Conservation (phyloP, 2,113 vertebrate species). For the Thermophis baileyi region DNA sequence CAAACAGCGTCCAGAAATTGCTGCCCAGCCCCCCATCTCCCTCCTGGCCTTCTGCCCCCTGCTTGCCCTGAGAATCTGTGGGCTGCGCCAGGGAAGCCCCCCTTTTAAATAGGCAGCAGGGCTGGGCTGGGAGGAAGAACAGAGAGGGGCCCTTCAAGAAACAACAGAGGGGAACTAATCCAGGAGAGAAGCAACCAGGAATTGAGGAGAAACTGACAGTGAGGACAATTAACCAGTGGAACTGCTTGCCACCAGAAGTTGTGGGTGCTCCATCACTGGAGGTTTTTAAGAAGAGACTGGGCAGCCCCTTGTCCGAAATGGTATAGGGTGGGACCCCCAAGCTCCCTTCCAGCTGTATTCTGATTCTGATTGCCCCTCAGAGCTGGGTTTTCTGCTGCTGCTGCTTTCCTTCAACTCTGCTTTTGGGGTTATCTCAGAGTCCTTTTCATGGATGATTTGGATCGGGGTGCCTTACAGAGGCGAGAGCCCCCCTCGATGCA, state of each 20-base stretch:
- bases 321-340: too few species aligned
- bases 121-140: background rate
- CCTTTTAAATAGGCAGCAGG: background rate
- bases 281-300: too few species aligned
- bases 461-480: background rate
- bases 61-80: background rate
- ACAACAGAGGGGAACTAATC: too few species aligned
- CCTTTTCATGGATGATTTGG: background rate
- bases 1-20: background rate
- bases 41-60: background rate
- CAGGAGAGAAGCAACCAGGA: too few species aligned
- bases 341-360: too few species aligned
- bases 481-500: too few species aligned
- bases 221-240: too few species aligned
- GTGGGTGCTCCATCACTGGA: too few species aligned
- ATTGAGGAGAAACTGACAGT: too few species aligned
- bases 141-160: too few species aligned
- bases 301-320: too few species aligned
- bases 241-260: too few species aligned
- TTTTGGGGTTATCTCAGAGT: background rate
- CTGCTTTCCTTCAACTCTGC: background rate
- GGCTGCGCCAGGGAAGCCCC: background rate
- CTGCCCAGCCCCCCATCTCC: background rate
- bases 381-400: background rate
- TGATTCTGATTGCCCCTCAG: background rate